A percentile compares a stretch with the other conserved stretches of the same genome.
These are phyloP conservation scores for Rachycentron canadum DNA, from an alignment of 2,797 vertebrate species.

Conservation along the genomic window DNA sequence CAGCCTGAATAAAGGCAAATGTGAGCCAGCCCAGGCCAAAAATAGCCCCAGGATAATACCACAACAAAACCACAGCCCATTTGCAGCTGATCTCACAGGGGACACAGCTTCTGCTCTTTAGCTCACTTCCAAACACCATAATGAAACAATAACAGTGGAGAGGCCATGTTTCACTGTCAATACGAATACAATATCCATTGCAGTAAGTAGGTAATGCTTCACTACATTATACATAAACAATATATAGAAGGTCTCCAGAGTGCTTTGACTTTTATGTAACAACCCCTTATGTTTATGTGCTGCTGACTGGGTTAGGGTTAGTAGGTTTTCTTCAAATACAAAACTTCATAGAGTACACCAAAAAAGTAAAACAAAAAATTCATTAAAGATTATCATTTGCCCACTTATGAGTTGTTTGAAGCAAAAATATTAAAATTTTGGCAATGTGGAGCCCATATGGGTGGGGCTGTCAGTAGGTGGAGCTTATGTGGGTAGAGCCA, in stretches of 20 bases:
- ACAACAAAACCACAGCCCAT: conserved; percentile 53
- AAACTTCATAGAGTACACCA: neutral
- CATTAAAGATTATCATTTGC: no score
- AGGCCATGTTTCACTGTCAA: conserved; percentile 50
- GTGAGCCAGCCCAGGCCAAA: conserved; percentile 6
- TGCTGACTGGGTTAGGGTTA: neutral
- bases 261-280: conserved; percentile 20
- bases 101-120: conserved; percentile 2
- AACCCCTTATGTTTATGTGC: conserved; percentile 6
- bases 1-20: conserved; percentile 33
- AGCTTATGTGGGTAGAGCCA: neutral
- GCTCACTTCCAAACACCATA: conserved; percentile 45
- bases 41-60: conserved; percentile 57
- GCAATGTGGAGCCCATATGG: neutral
- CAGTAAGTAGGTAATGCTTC: conserved; percentile 49
- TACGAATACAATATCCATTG: conserved; percentile 39
- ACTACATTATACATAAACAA: conserved; percentile 40
- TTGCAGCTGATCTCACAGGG: conserved; percentile 49
- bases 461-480: neutral
- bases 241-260: conserved; percentile 21
- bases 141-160: conserved; percentile 39
- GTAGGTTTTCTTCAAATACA: neutral
- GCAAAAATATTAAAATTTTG: neutral
- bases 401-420: neutral
- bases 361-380: no score